A percentile compares a stretch with the other conserved stretches of the same genome.
Evolutionary conservation across 2,888 invertebrate species (phyloP).

Genomic region (Drosophila leonis): DNA sequence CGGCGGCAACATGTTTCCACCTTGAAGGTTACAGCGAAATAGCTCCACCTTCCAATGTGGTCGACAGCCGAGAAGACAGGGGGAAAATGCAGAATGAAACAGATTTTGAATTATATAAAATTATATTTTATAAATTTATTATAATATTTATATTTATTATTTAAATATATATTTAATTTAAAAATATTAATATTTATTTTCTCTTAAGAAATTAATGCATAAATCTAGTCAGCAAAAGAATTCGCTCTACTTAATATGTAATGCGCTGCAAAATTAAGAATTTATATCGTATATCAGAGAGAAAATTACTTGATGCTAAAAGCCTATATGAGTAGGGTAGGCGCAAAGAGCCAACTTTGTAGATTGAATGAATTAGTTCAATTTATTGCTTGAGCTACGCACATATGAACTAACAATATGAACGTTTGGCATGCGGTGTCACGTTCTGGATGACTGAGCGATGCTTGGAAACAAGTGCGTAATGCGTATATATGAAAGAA

Average conservation of each 20-base stretch:
- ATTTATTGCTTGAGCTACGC: constrained; percentile 41
- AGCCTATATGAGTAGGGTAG: neutral
- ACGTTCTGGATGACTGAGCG: constrained; percentile 54
- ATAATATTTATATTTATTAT: too few relatives aligned
- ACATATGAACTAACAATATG: constrained; percentile 28
- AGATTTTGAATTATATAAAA: too few relatives aligned
- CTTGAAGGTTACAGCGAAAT: too few relatives aligned
- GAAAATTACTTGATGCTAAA: constrained; percentile 9
- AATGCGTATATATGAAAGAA: constrained; percentile 47
- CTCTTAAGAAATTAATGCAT: neutral
- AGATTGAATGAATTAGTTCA: constrained; percentile 53
- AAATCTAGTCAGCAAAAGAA: neutral
- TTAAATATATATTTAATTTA: too few relatives aligned
- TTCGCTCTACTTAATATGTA: neutral
- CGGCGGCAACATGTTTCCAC: too few relatives aligned
- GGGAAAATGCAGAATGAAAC: too few relatives aligned
- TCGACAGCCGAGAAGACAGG: too few relatives aligned
- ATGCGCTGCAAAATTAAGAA: neutral
- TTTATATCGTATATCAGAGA: neutral
- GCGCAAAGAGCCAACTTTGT: neutral
- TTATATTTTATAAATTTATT: too few relatives aligned
- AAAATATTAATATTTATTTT: too few relatives aligned
- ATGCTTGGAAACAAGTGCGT: constrained; percentile 49
- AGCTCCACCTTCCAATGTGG: too few relatives aligned
- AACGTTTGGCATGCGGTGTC: constrained; percentile 46